Evolutionary conservation across 2,797 vertebrate species (phyloP), one percentile per base, ranked within the genome.

Genomic region (Xiphorhynchus erythropygius): DNA sequence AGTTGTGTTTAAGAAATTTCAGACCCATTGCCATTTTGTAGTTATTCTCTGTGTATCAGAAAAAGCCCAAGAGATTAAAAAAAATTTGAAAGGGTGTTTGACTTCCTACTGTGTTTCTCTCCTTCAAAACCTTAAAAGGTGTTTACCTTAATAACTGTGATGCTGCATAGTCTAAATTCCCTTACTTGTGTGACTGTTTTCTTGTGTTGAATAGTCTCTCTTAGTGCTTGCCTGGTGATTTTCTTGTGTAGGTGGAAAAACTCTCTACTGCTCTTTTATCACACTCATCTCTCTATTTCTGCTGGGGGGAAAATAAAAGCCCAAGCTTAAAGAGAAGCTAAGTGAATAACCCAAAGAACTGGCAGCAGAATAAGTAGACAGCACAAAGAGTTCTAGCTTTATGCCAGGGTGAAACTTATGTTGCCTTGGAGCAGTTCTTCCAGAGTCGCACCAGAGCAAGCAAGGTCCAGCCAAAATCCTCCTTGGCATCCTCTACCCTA

Each of bases 391-490:
- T 9, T 37, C 64, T 5, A 3, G 7, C 12, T 59, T 80, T 68
- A 60, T 0, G 0, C 13, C 0, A 0, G 3, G 7, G 11, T 33
- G 46, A 83, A 64, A 33, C 7, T 27, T 12, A 2, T 2, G 21
- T 39, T 37, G 13, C 13, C 24, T 32, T 39, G 57, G 27, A 86
- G 23, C 18, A 73, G 59, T 25, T 71, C 37, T 60, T 70, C 37
- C 13, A 33, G 23, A 5, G 7, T 55, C 10, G 2, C 39, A 25
- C 18, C 1, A 12, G 9, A 56, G 37, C 14, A 19, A 79, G 8
- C 7, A 37, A 8, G 41, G 27, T 41, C 32, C 32, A 57, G 35
- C 9, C n/a, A 56, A 80, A 55, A 15, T 24, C 6, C 42, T 68
- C 55, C 33, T 55, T 50, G 22, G 30, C 44, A 25, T 42, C 23